A percentile compares a stretch with the other conserved stretches of the same genome.
These are phyloP conservation scores for Myotis myotis DNA, from an alignment of 2,797 vertebrate species.

Conservation along the genomic window DNA sequence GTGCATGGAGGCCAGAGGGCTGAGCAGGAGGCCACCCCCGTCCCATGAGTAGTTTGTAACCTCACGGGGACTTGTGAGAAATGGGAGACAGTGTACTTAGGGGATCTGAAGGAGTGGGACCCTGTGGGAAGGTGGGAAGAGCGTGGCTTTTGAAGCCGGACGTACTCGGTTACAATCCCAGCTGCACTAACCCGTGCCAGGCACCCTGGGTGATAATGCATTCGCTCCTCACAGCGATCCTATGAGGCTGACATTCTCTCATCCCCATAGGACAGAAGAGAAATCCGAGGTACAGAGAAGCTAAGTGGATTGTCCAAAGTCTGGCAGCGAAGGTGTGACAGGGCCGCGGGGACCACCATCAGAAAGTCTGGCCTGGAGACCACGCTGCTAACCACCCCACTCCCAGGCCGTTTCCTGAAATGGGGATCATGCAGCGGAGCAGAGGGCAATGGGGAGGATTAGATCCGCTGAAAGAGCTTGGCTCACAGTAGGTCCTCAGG, in stretches of 20 bases:
- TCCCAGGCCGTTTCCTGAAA: background rate
- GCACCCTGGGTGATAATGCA: background rate
- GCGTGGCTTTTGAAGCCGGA: background rate
- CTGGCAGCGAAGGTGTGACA: background rate
- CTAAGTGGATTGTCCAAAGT: background rate
- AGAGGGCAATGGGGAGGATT: background rate
- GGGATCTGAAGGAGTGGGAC: background rate
- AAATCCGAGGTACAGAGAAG: background rate
- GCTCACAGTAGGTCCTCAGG: background rate
- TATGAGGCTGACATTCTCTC: background rate
- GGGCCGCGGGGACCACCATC: background rate
- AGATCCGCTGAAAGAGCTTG: background rate
- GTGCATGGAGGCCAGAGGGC: background rate
- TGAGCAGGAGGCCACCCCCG: background rate
- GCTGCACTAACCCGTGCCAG: background rate
- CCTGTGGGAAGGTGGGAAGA: background rate
- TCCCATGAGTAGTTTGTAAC: background rate
- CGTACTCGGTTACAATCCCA: background rate
- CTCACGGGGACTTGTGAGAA: too few relatives aligned
- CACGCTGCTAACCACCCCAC: rapidly evolving
- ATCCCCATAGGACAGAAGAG: background rate
- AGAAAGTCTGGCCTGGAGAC: background rate
- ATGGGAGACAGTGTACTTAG: background rate
- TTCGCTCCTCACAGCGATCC: background rate
- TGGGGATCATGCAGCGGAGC: background rate